phyloP scores from a whole-genome alignment of 2,113 vertebrate genomes.

The Indicator maculatus region DNA sequence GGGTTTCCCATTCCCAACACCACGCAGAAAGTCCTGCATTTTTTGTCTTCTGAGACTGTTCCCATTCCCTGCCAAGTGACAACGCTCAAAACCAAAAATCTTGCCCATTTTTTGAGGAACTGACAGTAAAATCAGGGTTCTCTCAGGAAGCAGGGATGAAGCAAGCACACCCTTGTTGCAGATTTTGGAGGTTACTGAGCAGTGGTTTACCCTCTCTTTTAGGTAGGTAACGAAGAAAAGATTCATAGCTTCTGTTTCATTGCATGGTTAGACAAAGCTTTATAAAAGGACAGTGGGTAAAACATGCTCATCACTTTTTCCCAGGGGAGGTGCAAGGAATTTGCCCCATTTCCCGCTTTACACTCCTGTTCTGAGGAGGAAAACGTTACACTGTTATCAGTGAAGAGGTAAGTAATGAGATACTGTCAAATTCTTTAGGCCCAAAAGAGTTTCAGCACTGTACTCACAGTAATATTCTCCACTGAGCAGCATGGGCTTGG shows the following conservation, averaged over 20 bases:
- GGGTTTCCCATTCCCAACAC: neutral
- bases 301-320: rapidly evolving
- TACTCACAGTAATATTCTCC: neutral
- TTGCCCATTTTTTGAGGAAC: neutral
- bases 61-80: neutral
- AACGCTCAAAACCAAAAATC: neutral
- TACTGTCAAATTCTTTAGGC: neutral
- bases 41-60: neutral
- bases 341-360: neutral
- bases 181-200: neutral
- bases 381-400: neutral
- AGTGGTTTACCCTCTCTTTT: neutral
- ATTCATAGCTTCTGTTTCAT: neutral
- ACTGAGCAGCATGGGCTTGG: rapidly evolving
- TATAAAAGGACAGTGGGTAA: neutral
- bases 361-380: neutral
- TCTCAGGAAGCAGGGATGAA: neutral
- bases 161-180: neutral
- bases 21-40: neutral
- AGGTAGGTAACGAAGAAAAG: neutral
- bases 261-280: neutral
- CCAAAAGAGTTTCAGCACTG: neutral
- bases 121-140: neutral
- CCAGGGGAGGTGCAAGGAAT: neutral
- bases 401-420: neutral